Evolutionary conservation across 92 coral and sea anemone genomes (phyloP).

Genomic region (Scolanthus callimorphus): DNA sequence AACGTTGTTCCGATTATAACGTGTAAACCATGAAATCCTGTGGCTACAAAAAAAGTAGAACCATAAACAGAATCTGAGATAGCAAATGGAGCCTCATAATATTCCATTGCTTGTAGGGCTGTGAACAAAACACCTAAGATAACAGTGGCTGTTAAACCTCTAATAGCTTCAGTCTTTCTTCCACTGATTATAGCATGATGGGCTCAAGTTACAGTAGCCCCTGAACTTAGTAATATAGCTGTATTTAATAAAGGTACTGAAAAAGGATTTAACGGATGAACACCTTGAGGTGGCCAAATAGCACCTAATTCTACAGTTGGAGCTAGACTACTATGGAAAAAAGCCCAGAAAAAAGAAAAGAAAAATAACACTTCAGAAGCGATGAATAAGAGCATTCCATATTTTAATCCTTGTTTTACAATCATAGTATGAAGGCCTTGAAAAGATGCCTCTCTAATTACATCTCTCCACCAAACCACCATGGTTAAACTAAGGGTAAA

Average conservation of each 20-base stretch:
- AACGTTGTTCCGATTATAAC: conserved; percentile 82
- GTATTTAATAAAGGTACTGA: conserved; percentile 86
- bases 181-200: conserved; percentile 83
- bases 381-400: conserved; percentile 84
- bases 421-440: conserved; percentile 76
- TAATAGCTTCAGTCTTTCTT: conserved; percentile 62
- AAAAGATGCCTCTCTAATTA: conserved; percentile 79
- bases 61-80: conserved; percentile 83
- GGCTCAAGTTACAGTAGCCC: conserved; percentile 86
- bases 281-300: conserved; percentile 86
- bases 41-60: conserved; percentile 89
- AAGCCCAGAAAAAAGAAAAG: conserved; percentile 89
- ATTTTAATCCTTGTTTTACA: conserved; percentile 79
- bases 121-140: conserved; percentile 65
- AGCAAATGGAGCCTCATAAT: conserved; percentile 82
- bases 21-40: conserved; percentile 89
- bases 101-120: conserved; percentile 76
- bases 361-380: conserved; percentile 81
- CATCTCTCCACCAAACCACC: conserved; percentile 92
- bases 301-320: conserved; percentile 80
- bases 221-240: conserved; percentile 77
- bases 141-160: conserved; percentile 65
- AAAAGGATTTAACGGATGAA: conserved; percentile 70
- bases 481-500: conserved; percentile 63
- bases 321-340: conserved; percentile 80